A percentile compares a stretch with the other conserved stretches of the same genome.
These are phyloP conservation scores for Eristalis tenax DNA, from an alignment of 2,888 invertebrate genomes.

Conservation along the genomic window DNA sequence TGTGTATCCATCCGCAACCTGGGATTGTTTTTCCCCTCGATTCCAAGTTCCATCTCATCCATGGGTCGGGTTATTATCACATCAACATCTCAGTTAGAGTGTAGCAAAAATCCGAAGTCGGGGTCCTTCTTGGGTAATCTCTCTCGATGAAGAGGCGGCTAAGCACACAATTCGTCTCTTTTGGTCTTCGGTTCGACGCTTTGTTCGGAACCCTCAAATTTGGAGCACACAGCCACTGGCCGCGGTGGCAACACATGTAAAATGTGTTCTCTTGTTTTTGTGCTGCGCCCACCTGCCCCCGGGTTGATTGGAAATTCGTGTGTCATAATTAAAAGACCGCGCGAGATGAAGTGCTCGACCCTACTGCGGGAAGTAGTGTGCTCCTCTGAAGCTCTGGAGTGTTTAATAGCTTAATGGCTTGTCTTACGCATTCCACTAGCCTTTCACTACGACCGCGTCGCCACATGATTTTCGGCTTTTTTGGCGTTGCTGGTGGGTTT, in stretches of 20 bases:
- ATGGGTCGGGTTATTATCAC: conserved; percentile 65
- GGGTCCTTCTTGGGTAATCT: conserved; percentile 56
- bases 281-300: background rate
- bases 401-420: conserved; percentile 52
- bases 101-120: conserved; percentile 64
- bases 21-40: background rate
- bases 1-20: conserved; percentile 13
- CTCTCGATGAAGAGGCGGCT: conserved; percentile 17
- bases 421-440: conserved; percentile 33
- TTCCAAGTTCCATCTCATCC: conserved; percentile 15
- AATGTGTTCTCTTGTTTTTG: background rate
- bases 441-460: conserved; percentile 48
- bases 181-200: conserved; percentile 7
- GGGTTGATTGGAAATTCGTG: conserved; percentile 59
- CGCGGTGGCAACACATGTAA: background rate
- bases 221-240: conserved; percentile 37
- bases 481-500: background rate
- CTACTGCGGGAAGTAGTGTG: conserved; percentile 24
- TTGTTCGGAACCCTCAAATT: conserved; percentile 59
- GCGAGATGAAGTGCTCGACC: conserved; percentile 35
- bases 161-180: background rate
- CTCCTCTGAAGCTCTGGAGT: conserved; percentile 43
- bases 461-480: conserved; percentile 7
- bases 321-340: conserved; percentile 67
- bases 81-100: conserved; percentile 66